These are phyloP conservation scores for Papilio glaucus DNA, from an alignment of 1,140 invertebrate genomes.

Conservation along the genomic window DNA sequence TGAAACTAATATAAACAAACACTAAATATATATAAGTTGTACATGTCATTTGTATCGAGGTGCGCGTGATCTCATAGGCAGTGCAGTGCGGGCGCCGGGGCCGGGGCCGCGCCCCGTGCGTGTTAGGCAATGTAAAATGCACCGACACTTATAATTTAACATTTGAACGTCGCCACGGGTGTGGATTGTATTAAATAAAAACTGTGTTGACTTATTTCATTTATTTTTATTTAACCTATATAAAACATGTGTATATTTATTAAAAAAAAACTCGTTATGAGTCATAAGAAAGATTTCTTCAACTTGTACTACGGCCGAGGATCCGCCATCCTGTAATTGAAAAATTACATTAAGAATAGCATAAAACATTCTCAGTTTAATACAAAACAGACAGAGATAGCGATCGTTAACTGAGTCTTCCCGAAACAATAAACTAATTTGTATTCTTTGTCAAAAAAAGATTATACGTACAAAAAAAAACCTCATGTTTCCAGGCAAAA, in stretches of 20 bases:
- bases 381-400: no score
- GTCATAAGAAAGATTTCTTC: conserved; percentile 21
- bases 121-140: neutral
- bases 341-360: conserved; percentile 26
- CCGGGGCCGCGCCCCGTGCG: conserved; percentile 38
- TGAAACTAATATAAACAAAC: conserved; percentile 64
- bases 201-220: conserved; percentile 61
- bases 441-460: no score
- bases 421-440: no score
- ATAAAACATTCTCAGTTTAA: neutral
- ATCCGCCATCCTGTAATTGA: conserved; percentile 66
- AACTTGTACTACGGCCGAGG: conserved; percentile 51
- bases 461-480: no score
- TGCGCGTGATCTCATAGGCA: conserved; percentile 58
- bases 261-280: conserved; percentile 23
- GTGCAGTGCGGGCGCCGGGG: no score
- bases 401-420: neutral
- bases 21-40: conserved; percentile 50
- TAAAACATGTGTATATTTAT: conserved; percentile 21
- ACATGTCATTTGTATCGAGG: conserved; percentile 56
- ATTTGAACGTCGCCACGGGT: conserved; percentile 56
- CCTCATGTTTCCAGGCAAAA: no score
- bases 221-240: conserved; percentile 40
- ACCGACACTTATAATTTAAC: conserved; percentile 3
- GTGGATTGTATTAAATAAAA: conserved; percentile 71